Evolutionary conservation across 2,888 invertebrate genomes (phyloP).

Genomic region (Aphelenchoides bicaudatus): DNA sequence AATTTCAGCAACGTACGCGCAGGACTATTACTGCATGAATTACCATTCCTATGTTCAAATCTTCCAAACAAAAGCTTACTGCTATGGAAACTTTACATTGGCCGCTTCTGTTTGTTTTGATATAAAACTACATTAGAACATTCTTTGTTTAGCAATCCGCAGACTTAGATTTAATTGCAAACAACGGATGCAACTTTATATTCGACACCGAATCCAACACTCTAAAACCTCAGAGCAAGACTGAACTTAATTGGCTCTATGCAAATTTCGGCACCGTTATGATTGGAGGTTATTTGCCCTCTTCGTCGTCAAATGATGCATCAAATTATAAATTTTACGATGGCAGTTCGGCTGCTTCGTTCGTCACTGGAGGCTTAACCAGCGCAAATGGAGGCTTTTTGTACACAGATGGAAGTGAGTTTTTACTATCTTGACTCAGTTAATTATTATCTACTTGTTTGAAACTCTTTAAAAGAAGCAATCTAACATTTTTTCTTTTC

Average conservation of each 20-base stretch:
- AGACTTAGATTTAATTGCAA: neutral
- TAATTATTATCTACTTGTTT: too few species aligned
- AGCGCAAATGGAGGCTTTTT: neutral
- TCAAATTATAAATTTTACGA: slow-evolving; percentile 11
- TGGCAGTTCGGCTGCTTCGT: neutral
- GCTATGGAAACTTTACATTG: slow-evolving; percentile 2
- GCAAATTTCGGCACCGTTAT: slow-evolving; percentile 9
- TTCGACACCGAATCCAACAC: slow-evolving; percentile 8
- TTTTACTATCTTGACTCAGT: neutral
- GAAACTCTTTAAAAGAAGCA: too few species aligned
- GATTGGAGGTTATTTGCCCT: slow-evolving; percentile 2
- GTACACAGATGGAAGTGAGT: slow-evolving; percentile 10
- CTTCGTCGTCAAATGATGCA: too few species aligned
- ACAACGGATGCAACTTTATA: slow-evolving; percentile 2
- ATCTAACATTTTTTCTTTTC: too few species aligned
- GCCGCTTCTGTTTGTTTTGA: neutral
- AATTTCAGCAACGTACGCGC: slow-evolving; percentile 3
- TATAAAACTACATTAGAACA: neutral
- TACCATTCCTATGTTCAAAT: slow-evolving; percentile 6
- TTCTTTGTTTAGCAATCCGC: neutral
- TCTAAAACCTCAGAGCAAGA: slow-evolving; percentile 2
- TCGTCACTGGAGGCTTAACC: slow-evolving; percentile 2
- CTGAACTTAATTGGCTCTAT: slow-evolving; percentile 15
- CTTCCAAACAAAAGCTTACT: slow-evolving; percentile 8
- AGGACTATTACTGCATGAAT: slow-evolving; percentile 12